Conservation (phyloP, 1,140 invertebrate genomes). For the Drosophila nikananu region DNA sequence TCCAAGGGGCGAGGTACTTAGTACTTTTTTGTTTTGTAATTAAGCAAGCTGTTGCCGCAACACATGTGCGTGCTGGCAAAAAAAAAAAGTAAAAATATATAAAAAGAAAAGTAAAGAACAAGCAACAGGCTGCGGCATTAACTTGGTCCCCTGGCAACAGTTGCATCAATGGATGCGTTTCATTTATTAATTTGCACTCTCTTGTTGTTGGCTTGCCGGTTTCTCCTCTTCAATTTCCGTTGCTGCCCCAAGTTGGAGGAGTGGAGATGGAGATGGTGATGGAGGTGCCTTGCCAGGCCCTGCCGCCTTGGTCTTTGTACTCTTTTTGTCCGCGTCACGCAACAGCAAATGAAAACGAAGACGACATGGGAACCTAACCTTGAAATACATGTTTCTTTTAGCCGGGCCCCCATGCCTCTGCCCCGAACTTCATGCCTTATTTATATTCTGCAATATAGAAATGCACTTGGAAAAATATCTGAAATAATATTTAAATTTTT, state of each 20-base stretch:
- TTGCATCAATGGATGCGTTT: constrained; percentile 80
- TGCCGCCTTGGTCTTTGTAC: constrained; percentile 5
- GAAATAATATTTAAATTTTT: too few species aligned
- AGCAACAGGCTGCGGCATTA: constrained; percentile 31
- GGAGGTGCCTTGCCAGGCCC: constrained; percentile 25
- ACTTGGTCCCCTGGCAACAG: constrained; percentile 28
- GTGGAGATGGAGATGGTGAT: constrained; percentile 30
- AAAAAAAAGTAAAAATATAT: constrained; percentile 7
- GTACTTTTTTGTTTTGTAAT: constrained; percentile 51
- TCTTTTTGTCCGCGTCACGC: constrained; percentile 67
- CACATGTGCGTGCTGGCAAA: constrained; percentile 60
- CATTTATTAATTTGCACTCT: constrained; percentile 75
- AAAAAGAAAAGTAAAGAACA: constrained; percentile 1
- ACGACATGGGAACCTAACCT: constrained; percentile 75
- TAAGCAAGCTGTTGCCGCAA: constrained; percentile 71
- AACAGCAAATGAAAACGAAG: constrained; percentile 69
- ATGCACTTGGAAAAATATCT: background rate
- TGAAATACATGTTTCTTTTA: constrained; percentile 61
- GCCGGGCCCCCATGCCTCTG: background rate
- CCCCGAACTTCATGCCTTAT: constrained; percentile 2
- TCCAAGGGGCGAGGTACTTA: constrained; percentile 2
- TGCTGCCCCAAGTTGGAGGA: constrained; percentile 16
- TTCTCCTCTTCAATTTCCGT: constrained; percentile 20
- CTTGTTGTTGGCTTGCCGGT: constrained; percentile 37
- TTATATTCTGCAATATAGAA: constrained; percentile 32